Evolutionary conservation across 2,888 invertebrate genomes (phyloP), one percentile per base, ranked within the genome.

Genomic region (Macrostomum cliftonense): DNA sequence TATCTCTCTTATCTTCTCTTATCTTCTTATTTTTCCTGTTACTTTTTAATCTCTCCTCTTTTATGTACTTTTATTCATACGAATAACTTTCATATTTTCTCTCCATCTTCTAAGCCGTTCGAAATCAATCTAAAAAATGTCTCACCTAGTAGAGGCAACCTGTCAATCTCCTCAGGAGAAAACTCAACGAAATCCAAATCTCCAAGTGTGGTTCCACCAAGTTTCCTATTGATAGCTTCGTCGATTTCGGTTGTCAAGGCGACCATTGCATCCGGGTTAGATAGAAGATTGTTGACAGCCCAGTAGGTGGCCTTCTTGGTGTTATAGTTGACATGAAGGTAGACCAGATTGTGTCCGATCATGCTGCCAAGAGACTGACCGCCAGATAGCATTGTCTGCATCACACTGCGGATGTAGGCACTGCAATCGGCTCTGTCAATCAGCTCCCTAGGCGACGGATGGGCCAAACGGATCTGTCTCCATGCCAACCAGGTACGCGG

Each of bases 251-350:
- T 49, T 37, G 51, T 50, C 13, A 69, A 58, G 1, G 61, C 64
- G 12, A 57, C 52, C 47, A 57, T 48, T 4, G 63, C 63, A 37
- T 59, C 56, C 19, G 51, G 53, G 48, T 64, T 52, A 45, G 60
- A 58, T 45, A 67, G 56, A 45, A 69, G 53, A 48, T 63, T 57
- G 56, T 62, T 61, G 36, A 69, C 54, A 28, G 59, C 57, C 69
- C 69, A 69, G 57, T 63, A 69, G 13, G 64, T 58, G 12, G 64
- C 54, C 12, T 67, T 56, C 55, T 67, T 67, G 12, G 68, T 68
- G 60, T 69, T 69, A 60, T 68, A 67, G 58, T 69, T 69, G 37
- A 69, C 67, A 55, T 69, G 69, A 28, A 68, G 58, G 52, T 63
- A 68, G 39, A 69, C 68, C 28, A 69, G 58, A 55, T 67, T 67